phyloP scores from a whole-genome alignment of 2,888 invertebrate species.

The Tetropium fuscum region DNA sequence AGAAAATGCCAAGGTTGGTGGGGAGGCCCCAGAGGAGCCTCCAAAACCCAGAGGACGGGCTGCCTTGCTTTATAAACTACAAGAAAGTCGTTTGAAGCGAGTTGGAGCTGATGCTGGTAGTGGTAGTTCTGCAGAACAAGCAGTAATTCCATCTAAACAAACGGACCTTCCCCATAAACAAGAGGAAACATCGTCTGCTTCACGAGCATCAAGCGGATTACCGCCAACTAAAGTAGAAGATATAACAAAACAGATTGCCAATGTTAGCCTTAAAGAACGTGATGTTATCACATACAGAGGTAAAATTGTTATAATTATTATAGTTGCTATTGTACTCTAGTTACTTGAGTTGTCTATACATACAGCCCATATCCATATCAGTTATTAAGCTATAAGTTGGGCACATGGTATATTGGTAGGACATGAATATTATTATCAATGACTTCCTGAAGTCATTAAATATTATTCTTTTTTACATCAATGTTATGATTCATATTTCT shows the following conservation, averaged over 20 bases:
- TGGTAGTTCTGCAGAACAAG: background rate
- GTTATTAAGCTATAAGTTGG: too few relatives aligned
- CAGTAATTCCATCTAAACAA: too few relatives aligned
- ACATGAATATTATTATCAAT: too few relatives aligned
- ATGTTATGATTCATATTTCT: too few relatives aligned
- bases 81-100: constrained; percentile 43
- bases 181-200: background rate
- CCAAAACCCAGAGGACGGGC: constrained; percentile 61
- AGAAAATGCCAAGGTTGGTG: constrained; percentile 40
- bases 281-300: constrained; percentile 46
- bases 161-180: too few relatives aligned
- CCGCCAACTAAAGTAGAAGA: constrained; percentile 22
- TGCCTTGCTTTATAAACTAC: constrained; percentile 52
- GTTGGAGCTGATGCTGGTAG: constrained; percentile 47
- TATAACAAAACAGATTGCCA: constrained; percentile 28
- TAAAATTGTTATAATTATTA: constrained; percentile 21
- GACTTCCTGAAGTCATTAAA: too few relatives aligned
- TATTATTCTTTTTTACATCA: too few relatives aligned
- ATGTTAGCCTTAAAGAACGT: constrained; percentile 33
- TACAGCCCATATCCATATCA: too few relatives aligned
- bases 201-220: constrained; percentile 2
- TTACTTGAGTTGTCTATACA: too few relatives aligned
- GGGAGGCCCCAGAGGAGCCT: constrained; percentile 39
- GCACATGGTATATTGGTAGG: too few relatives aligned
- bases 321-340: too few relatives aligned